A percentile compares a stretch with the other conserved stretches of the same genome.
phyloP scores from a whole-genome alignment of 1,140 invertebrate genomes.

The Kradibia gibbosae region DNA sequence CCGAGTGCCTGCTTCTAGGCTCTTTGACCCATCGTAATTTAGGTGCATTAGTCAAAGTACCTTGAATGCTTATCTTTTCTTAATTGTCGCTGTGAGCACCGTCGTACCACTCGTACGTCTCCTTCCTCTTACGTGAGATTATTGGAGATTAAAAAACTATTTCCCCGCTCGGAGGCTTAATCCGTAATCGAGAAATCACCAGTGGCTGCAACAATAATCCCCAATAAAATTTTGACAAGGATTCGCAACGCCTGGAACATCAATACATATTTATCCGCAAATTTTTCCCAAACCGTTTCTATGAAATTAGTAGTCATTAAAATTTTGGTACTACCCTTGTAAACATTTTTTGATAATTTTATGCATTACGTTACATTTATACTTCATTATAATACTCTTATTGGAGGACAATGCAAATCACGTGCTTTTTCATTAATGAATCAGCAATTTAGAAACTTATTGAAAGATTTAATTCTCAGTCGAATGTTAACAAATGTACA shows the following conservation, averaged over 20 bases:
- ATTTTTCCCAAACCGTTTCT: no score
- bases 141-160: neutral
- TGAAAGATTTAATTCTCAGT: no score
- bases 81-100: neutral
- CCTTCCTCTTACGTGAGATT: neutral
- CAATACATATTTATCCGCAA: no score
- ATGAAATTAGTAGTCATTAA: no score
- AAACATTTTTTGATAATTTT: no score
- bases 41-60: neutral
- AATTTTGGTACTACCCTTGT: no score
- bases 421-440: no score
- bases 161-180: neutral
- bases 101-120: neutral
- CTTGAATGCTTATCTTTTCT: neutral
- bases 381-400: no score
- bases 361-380: no score
- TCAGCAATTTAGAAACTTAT: no score
- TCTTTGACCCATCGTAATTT: neutral
- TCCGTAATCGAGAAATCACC: neutral
- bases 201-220: neutral
- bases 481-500: no score
- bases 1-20: neutral
- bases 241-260: neutral
- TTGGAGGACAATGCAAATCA: no score
- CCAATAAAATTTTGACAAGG: constrained; percentile 7